Evolutionary conservation across 2,113 vertebrate genomes (phyloP), one percentile per base, ranked within the genome.

Genomic region (Astur gentilis): DNA sequence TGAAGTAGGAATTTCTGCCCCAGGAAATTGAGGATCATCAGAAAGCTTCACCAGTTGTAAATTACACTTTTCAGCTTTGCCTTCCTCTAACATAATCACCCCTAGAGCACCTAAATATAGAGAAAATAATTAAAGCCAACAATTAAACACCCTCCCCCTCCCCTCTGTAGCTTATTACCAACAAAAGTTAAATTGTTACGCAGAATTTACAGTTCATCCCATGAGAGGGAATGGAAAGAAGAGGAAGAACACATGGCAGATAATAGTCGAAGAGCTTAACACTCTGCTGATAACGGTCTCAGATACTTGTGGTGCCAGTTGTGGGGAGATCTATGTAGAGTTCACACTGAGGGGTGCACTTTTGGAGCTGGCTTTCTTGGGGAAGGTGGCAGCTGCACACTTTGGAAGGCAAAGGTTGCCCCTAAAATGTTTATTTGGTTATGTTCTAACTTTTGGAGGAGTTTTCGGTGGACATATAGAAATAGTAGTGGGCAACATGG

Each of bases 1-100:
- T 72, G 44, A 90, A 93, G 66, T 52, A 93, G 70, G 90, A 91
- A 88, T 96, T 96, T 93, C 58, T 93, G 82, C 96, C 93, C 77
- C 57, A 85, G 86, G 86, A 97, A 91, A 82, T 79, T 40, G 65
- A 57, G 44, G 47, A 84, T 79, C 47, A 32, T 93, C 67, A 66
- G 27, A 92, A 93, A 80, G 93, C 77, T 93, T 95, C 27, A 25
- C 36, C 49, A 65, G 22, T 71, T 84, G 34, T 71, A 94, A 96
- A 90, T 77, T 42, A 45, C 3, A 6, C 40, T 97, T 91, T 82
- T 84, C 50, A 89, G 70, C 65, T 89, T 89, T 92, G 73, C 61
- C 62, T 40, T 93, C 36, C 57, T 95, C 60, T 83, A 81, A 60
- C 38, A 47, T 71, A 89, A 82, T 90, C 80, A 89, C 49, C 61